Evolutionary conservation across 1,140 invertebrate genomes (phyloP), one percentile per base, ranked within the genome.

Genomic region (Drosophila truncata): DNA sequence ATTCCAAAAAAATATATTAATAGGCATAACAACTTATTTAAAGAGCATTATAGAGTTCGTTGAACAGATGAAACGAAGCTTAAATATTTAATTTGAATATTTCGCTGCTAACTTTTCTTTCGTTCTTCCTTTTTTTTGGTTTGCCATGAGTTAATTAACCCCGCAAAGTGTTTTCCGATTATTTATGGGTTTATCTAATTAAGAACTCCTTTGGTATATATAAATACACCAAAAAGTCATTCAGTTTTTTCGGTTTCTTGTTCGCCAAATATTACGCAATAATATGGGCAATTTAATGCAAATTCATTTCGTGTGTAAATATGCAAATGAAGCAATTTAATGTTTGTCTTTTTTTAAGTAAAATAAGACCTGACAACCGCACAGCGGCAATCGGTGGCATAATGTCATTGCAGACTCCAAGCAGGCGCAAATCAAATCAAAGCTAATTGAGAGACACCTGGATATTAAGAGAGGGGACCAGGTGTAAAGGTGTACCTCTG

Each of bases 281-380:
- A 62, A 39, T 55, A 46, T 61, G 50, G 39, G 35, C 67, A 55
- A 63, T 66, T 72, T 72, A 50, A 72, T 72, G 66, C 69, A 72
- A 72, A 77, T 76, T 59, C 61, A 49, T 46, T 47, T 73, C 62
- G 75, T 64, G 63, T 83, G 69, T 64, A 62, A 84, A 80, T 60
- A 83, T 77, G 77, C 71, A 71, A 84, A 84, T 76, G 55, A 52
- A 57, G 72, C 42, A 67, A 82, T 65, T 64, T 64, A 76, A 37
- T 66, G 23, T 61, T 33, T 60, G 29, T 33, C 16, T 33, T 37
- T 49, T 57, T 72, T 60, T 72, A 8, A 20, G 33, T 23, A 59
- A 59, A 78, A 70, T 62, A 78, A 70, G 65, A 57, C 31, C 33
- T 62, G 55, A 46, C 67, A 72, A 58, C 37, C 54, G 31, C 49